A percentile compares a stretch with the other conserved stretches of the same genome.
These are phyloP conservation scores for Cantharis rustica DNA, from an alignment of 2,888 invertebrate species.

Conservation along the genomic window DNA sequence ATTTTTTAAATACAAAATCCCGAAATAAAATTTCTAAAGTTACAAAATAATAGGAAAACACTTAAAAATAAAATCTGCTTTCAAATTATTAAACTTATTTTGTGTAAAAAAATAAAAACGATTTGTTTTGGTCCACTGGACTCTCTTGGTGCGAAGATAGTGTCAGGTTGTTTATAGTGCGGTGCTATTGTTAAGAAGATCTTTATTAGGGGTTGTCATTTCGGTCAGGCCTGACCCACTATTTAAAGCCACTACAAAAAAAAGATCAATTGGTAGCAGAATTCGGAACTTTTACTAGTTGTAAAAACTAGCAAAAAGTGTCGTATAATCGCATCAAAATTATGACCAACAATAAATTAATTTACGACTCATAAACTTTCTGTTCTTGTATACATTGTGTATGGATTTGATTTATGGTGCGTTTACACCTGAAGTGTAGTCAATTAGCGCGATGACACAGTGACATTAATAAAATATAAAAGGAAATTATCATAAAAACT, in stretches of 20 bases:
- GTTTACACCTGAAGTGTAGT: conserved; percentile 41
- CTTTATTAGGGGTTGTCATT: conserved; percentile 38
- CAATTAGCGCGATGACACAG: conserved; percentile 35
- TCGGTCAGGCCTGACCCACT: conserved; percentile 12
- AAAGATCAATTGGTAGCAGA: conserved; percentile 10
- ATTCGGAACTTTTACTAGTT: neutral
- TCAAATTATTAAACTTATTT: conserved; percentile 9
- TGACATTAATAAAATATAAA: conserved; percentile 24
- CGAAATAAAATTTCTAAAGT: conserved; percentile 20
- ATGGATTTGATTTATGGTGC: conserved; percentile 43
- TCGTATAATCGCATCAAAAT: conserved; percentile 40
- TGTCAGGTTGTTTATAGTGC: conserved; percentile 34
- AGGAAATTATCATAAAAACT: neutral
- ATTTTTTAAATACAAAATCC: conserved; percentile 25
- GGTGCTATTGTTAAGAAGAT: conserved; percentile 37
- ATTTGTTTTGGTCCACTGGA: conserved; percentile 21
- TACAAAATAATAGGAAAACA: neutral
- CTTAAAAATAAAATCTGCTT: conserved; percentile 10
- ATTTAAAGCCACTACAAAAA: conserved; percentile 11
- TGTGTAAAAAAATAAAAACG: conserved; percentile 1
- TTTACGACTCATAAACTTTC: conserved; percentile 49
- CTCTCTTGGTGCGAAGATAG: conserved; percentile 21
- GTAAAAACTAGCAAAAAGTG: conserved; percentile 33
- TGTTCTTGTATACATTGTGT: conserved; percentile 42
- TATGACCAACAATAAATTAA: conserved; percentile 50